These are phyloP conservation scores for Pseudotriccus pelzelni DNA, from an alignment of 2,797 vertebrate species.

Conservation along the genomic window DNA sequence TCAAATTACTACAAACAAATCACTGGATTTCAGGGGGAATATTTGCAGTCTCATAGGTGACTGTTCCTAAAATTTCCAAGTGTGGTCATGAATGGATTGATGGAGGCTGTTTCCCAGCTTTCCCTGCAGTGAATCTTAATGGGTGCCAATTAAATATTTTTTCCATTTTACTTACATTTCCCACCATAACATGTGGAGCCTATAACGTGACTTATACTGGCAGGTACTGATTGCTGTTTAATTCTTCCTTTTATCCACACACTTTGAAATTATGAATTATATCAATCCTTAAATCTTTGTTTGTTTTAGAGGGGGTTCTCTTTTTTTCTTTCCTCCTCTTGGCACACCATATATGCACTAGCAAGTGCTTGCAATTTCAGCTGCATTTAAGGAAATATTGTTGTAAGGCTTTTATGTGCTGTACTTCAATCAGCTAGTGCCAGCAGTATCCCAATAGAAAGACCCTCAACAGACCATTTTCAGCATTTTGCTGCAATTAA, in stretches of 20 bases:
- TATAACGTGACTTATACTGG: slow-evolving; percentile 40
- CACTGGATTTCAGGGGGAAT: not conserved
- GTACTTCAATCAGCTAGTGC: slow-evolving; percentile 80
- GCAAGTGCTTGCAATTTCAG: slow-evolving; percentile 71
- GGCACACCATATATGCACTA: slow-evolving; percentile 64
- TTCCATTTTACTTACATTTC: not conserved
- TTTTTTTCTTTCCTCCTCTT: slow-evolving; percentile 25
- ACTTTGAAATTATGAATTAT: slow-evolving; percentile 64
- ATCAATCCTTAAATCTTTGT: slow-evolving; percentile 74
- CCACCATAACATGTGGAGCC: not conserved
- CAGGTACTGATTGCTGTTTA: slow-evolving; percentile 45
- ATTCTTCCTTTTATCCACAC: slow-evolving; percentile 48
- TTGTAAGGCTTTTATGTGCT: slow-evolving; percentile 81
- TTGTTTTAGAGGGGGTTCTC: slow-evolving; percentile 73
- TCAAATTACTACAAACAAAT: not conserved
- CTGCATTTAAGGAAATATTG: slow-evolving; percentile 81
- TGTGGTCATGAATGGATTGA: not conserved
- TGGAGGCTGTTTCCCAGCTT: not conserved
- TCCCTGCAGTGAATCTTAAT: not conserved
- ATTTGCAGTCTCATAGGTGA: not conserved
- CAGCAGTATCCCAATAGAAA: slow-evolving; percentile 81
- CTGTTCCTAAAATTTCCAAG: not conserved
- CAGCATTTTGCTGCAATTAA: slow-evolving; percentile 93
- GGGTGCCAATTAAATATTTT: not conserved
- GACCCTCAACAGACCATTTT: slow-evolving; percentile 85